Evolutionary conservation across 2,888 invertebrate genomes (phyloP).

Genomic region (Microctonus aethiopoides): DNA sequence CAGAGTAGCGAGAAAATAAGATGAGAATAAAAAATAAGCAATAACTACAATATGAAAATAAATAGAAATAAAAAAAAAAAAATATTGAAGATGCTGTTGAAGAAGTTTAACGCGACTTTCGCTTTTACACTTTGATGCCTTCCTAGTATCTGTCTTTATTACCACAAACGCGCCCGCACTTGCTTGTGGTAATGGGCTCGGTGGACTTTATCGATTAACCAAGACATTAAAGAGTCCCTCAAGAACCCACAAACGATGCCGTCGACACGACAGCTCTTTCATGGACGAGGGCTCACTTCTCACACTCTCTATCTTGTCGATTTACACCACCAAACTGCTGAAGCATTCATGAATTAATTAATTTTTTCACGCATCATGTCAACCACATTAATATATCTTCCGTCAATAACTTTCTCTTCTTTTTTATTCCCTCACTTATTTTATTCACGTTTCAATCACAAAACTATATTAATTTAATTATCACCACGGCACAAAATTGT

Average conservation of each 20-base stretch:
- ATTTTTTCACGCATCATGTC: neutral
- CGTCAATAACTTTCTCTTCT: neutral
- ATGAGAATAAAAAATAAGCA: constrained; percentile 7
- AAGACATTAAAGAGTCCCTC: constrained; percentile 38
- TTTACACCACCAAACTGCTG: neutral
- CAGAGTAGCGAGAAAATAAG: neutral
- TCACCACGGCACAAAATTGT: neutral
- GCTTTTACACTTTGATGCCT: constrained; percentile 35
- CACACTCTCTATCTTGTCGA: neutral
- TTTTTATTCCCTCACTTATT: neutral
- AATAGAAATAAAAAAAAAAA: constrained; percentile 12
- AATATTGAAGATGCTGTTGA: constrained; percentile 24
- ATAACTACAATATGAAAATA: neutral
- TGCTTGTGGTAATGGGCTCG: constrained; percentile 37
- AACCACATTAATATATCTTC: neutral
- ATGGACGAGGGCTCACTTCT: neutral
- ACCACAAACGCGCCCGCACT: constrained; percentile 35
- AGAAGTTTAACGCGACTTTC: constrained; percentile 29
- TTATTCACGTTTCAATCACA: neutral
- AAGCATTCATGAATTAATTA: constrained; percentile 12
- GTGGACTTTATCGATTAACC: constrained; percentile 43
- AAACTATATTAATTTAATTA: neutral
- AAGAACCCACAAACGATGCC: constrained; percentile 33
- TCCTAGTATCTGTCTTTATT: constrained; percentile 40
- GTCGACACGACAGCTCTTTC: constrained; percentile 16